phyloP scores from a whole-genome alignment of 2,113 vertebrate species.

The Origma solitaria region DNA sequence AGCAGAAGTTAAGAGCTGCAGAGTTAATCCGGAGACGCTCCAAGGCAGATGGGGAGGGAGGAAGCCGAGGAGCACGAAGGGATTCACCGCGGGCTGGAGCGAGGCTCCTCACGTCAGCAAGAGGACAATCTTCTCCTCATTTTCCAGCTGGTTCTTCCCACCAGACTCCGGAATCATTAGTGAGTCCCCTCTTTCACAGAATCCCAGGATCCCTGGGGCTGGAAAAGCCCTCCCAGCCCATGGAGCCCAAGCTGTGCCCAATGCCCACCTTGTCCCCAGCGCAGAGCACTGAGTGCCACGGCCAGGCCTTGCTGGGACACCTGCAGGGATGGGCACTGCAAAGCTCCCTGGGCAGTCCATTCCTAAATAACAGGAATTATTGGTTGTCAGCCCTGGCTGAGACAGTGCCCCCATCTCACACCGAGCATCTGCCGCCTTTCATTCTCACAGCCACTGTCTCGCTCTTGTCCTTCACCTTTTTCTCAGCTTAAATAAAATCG shows the following conservation, averaged over 20 bases:
- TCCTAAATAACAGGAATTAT: background rate
- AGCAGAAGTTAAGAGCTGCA: background rate
- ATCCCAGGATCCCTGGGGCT: background rate
- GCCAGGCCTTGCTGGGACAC: background rate
- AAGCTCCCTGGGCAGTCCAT: background rate
- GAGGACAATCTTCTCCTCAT: background rate
- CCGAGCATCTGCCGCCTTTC: background rate
- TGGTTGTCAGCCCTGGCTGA: background rate
- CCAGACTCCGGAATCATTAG: background rate
- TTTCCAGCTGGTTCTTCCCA: background rate
- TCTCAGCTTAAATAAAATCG: background rate
- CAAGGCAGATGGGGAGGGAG: background rate
- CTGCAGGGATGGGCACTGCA: background rate
- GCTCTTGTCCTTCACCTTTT: background rate
- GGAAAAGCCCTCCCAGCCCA: background rate
- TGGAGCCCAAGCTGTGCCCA: rapidly evolving
- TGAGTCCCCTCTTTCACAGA: background rate
- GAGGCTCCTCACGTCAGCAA: background rate
- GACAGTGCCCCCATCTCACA: background rate
- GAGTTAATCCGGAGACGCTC: background rate
- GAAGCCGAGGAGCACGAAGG: background rate
- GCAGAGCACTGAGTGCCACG: background rate
- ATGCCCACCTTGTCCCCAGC: background rate
- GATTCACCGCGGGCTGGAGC: background rate
- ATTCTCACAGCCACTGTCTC: background rate